Percentiles rank a stretch among this genome's conserved stretches.
phyloP scores from a whole-genome alignment of 53 echinoderm and acorn worm genomes.

The Temnopleurus reevesii region DNA sequence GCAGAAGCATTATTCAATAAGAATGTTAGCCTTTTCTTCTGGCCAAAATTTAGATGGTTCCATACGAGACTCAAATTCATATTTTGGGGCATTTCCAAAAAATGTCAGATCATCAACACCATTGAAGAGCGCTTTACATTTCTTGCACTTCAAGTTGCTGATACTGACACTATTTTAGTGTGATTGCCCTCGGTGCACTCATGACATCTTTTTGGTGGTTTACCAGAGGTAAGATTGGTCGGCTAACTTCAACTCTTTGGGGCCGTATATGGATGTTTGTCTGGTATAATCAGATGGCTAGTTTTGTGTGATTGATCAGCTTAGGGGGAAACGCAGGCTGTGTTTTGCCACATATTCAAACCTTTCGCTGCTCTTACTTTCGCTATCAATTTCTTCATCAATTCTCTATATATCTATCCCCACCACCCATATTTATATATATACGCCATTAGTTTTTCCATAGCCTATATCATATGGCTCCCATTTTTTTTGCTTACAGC shows the following conservation, averaged over 20 bases:
- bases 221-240: slow-evolving; percentile 7
- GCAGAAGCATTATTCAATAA: background rate
- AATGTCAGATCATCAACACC: too few species aligned
- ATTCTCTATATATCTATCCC: slow-evolving; percentile 22
- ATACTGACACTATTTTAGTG: too few species aligned
- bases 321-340: slow-evolving; percentile 61
- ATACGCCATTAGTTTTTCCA: slow-evolving; percentile 14
- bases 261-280: slow-evolving; percentile 52
- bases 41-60: background rate
- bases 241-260: background rate
- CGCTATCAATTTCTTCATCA: slow-evolving; percentile 54
- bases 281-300: slow-evolving; percentile 46
- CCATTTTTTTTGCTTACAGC: background rate
- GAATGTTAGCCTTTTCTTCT: background rate
- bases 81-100: too few species aligned
- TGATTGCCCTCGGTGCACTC: background rate
- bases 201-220: background rate
- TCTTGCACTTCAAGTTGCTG: too few species aligned
- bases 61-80: background rate
- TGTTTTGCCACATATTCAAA: slow-evolving; percentile 19
- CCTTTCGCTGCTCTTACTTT: slow-evolving; percentile 52
- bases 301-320: slow-evolving; percentile 55
- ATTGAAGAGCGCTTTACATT: too few species aligned
- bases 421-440: slow-evolving; percentile 28
- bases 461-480: slow-evolving; percentile 13